Evolutionary conservation across 2,888 invertebrate species (phyloP), one percentile per base, ranked within the genome.

Genomic region (Galerucella nymphaeae): DNA sequence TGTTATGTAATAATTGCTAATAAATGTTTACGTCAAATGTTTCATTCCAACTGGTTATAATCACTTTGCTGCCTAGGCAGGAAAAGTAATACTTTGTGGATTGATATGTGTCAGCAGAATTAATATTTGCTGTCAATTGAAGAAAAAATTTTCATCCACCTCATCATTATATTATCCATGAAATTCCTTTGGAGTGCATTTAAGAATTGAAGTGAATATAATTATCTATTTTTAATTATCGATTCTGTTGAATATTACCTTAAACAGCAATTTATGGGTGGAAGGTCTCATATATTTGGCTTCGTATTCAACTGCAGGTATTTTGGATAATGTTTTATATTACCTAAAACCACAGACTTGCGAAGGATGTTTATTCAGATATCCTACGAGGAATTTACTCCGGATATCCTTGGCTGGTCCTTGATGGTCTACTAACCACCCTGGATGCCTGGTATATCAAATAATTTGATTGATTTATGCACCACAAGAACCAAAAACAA

Each of bases 381-480:
- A 53, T 62, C 62, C 63, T 63, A 63, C 62, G 23, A 23, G 38
- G 55, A 69, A 63, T 48, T 69, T 63, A 63, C 55, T 69, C 20
- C 63, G 63, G 62, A 69, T 63, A 63, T 69, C 53, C 69, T 63
- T 63, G 63, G 11, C 13, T 62, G 45, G 66, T 71, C 71, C 66
- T 71, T 71, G 66, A 50, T 41, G 57, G 53, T 61, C 30, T 57
- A 58, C 59, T 18, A 55, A 16, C 66, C 16, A 41, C 55, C 20
- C 66, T 48, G 59, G 30, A 57, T 38, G 71, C 64, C 63, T 65
- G 57, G 71, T 74, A 70, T 69, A 69, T 66, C 76, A 76, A 74
- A 72, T 74, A 76, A 48, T 72, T 38, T 68, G 70, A 72, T 72
- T 75, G 76, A 73, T 69, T 71, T 72, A 74, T 76, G 74, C 71